Percentiles rank a stretch among this genome's conserved stretches.
Conservation (phyloP, 2,888 invertebrate genomes). For the Dendrolimus houi region DNA sequence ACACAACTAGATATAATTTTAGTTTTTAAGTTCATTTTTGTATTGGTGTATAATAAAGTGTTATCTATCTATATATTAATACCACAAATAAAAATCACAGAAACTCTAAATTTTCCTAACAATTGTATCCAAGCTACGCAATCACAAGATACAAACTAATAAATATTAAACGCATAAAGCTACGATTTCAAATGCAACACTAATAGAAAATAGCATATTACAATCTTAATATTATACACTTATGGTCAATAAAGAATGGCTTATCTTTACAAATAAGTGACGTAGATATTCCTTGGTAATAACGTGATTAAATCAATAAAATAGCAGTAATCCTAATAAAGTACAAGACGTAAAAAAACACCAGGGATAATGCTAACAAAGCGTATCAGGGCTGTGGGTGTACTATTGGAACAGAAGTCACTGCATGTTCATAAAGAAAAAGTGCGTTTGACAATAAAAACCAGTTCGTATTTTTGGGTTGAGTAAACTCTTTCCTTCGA, state of each 20-base stretch:
- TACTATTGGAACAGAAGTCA: conserved; percentile 7
- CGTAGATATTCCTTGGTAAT: conserved; percentile 11
- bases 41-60: too few relatives aligned
- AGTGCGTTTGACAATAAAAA: background rate
- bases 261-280: conserved; percentile 5
- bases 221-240: background rate
- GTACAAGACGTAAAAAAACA: conserved; percentile 15
- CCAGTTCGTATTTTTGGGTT: too few relatives aligned
- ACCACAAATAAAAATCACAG: too few relatives aligned
- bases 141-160: too few relatives aligned
- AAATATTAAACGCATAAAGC: too few relatives aligned
- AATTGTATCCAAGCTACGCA: too few relatives aligned
- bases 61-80: too few relatives aligned
- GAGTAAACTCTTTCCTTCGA: too few relatives aligned
- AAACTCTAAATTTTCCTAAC: too few relatives aligned
- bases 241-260: conserved; percentile 1
- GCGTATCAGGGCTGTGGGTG: conserved; percentile 4
- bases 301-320: conserved; percentile 23
- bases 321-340: conserved; percentile 23
- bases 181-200: background rate
- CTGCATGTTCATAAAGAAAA: background rate
- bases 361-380: conserved; percentile 14
- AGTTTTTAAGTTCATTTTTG: too few relatives aligned
- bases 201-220: background rate
- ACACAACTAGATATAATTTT: too few relatives aligned